phyloP scores from a whole-genome alignment of 2,797 vertebrate species.

The Glossophaga mutica region DNA sequence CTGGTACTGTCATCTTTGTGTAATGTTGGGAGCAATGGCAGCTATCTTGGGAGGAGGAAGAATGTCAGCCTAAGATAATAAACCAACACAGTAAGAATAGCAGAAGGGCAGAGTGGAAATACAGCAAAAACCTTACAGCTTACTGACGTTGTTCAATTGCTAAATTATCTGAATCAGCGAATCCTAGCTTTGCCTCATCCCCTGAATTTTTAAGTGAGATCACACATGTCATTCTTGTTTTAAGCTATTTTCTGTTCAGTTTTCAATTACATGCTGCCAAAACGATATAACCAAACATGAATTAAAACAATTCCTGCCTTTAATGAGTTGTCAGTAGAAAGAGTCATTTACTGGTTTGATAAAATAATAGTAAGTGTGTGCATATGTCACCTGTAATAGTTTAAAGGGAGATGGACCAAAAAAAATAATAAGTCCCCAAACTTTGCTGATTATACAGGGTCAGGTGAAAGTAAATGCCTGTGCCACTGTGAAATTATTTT shows the following conservation, averaged over 20 bases:
- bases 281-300: not conserved
- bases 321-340: not conserved
- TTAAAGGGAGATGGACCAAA: not conserved
- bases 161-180: not conserved
- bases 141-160: not conserved
- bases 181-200: not conserved
- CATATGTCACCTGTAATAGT: not conserved
- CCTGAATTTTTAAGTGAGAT: not conserved
- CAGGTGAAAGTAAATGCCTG: not conserved
- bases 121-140: not conserved
- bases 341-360: not conserved
- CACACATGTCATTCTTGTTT: not conserved
- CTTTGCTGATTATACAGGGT: not conserved
- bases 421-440: not conserved
- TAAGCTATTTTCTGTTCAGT: not conserved
- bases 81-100: not conserved
- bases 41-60: not conserved
- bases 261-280: not conserved
- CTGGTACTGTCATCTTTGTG: not conserved
- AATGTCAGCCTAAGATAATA: not conserved
- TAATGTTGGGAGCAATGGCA: slow-evolving; percentile 17
- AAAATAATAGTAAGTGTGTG: not conserved
- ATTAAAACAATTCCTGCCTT: not conserved
- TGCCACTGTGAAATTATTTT: not conserved
- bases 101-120: not conserved